These are phyloP conservation scores for Amazona guildingii DNA, from an alignment of 2,113 vertebrate genomes.

Conservation along the genomic window DNA sequence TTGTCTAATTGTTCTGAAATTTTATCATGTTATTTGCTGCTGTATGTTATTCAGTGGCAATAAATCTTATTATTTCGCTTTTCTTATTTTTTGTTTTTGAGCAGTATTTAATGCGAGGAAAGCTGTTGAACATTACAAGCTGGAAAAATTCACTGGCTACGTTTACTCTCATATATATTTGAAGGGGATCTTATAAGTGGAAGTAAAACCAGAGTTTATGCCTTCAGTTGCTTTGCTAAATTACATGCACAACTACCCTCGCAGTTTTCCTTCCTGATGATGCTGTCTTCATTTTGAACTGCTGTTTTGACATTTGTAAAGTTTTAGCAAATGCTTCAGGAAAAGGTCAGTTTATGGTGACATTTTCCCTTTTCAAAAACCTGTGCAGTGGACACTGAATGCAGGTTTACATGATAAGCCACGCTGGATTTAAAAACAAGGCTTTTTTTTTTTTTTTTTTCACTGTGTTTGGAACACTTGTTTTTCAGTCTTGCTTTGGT, in stretches of 20 bases:
- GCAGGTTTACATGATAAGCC: constrained; percentile 16
- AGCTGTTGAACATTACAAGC: neutral
- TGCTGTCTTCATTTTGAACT: constrained; percentile 44
- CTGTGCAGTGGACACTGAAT: constrained; percentile 49
- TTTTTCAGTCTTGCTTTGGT: neutral
- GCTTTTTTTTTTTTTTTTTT: neutral
- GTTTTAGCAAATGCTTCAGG: constrained; percentile 63
- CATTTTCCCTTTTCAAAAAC: constrained; percentile 56
- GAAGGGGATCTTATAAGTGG: neutral
- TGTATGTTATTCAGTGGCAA: neutral
- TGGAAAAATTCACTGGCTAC: neutral
- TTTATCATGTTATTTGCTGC: neutral
- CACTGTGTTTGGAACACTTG: neutral
- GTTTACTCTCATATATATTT: neutral
- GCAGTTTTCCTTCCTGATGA: constrained; percentile 41
- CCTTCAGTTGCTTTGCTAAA: neutral
- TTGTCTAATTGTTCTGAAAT: neutral
- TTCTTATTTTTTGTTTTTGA: neutral
- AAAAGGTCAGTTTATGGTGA: constrained; percentile 69
- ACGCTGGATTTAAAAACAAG: neutral
- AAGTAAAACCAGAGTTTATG: neutral
- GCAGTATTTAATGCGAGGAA: neutral
- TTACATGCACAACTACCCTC: neutral
- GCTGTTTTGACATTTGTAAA: constrained; percentile 68
- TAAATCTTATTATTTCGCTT: neutral